Conservation (phyloP, 2,113 vertebrate species). For the Oreochromis spilurus region DNA sequence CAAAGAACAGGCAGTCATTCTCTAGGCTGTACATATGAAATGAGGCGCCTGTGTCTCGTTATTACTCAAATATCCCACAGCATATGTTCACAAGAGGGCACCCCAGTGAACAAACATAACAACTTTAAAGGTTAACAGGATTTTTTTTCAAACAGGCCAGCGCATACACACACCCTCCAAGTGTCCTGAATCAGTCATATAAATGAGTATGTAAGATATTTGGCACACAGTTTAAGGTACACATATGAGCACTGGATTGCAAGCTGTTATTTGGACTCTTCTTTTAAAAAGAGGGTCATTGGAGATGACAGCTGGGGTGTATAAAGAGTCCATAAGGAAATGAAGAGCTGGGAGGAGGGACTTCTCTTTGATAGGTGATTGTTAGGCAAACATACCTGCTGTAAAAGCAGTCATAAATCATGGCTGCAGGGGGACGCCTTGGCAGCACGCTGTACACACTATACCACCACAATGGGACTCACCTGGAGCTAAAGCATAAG, state of each 20-base stretch:
- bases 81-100: neutral
- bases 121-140: neutral
- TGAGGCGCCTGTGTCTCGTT: neutral
- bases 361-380: slow-evolving; percentile 22
- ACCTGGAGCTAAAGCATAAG: slow-evolving; percentile 17
- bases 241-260: neutral
- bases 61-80: slow-evolving; percentile 12
- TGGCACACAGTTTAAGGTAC: neutral
- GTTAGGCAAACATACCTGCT: slow-evolving; percentile 42
- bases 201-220: neutral
- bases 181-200: neutral
- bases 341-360: slow-evolving; percentile 9
- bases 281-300: slow-evolving; percentile 9
- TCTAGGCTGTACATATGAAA: neutral
- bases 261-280: slow-evolving; percentile 2
- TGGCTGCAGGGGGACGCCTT: neutral
- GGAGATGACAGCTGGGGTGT: slow-evolving; percentile 22
- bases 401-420: slow-evolving; percentile 51
- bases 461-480: slow-evolving; percentile 5
- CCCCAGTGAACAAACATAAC: neutral
- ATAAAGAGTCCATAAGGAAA: slow-evolving; percentile 38
- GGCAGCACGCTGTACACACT: neutral
- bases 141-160: neutral
- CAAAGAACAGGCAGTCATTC: neutral
- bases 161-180: neutral